phyloP scores from a whole-genome alignment of 2,113 vertebrate species.

The Chascanopsetta lugubris region DNA sequence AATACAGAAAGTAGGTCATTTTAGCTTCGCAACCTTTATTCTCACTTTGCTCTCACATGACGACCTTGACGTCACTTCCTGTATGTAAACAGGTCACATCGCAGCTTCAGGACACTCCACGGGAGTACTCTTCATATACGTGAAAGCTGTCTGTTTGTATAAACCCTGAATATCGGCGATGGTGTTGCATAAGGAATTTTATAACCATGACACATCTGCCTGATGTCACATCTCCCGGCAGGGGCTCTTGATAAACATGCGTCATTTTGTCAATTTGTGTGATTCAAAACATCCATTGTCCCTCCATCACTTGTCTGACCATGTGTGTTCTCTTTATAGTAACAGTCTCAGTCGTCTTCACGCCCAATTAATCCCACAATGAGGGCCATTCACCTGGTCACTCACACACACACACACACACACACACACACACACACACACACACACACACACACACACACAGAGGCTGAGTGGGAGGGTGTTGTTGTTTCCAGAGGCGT shows the following conservation, averaged over 20 bases:
- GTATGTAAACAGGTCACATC: slow-evolving; percentile 1
- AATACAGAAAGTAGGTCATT: not conserved
- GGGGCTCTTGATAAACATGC: not conserved
- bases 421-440: too few species aligned
- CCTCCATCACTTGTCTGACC: not conserved
- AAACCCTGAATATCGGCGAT: too few species aligned
- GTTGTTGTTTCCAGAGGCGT: slow-evolving; percentile 21
- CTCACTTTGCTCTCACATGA: slow-evolving; percentile 7
- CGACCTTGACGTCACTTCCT: slow-evolving; percentile 17
- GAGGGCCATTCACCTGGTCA: slow-evolving; percentile 11
- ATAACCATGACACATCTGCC: too few species aligned
- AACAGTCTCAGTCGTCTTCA: slow-evolving; percentile 38
- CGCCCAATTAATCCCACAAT: slow-evolving; percentile 37
- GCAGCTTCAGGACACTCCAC: not conserved
- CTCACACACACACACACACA: too few species aligned
- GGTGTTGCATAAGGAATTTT: too few species aligned
- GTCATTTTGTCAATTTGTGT: not conserved
- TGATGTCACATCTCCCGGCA: too few species aligned
- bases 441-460: too few species aligned
- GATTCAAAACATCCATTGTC: not conserved
- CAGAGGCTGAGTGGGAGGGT: slow-evolving; percentile 15
- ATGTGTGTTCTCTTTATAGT: slow-evolving; percentile 6
- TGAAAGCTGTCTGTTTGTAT: too few species aligned
- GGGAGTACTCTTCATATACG: not conserved
- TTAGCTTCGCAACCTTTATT: not conserved